Evolutionary conservation across 1,140 invertebrate genomes (phyloP).

Genomic region (Tenebrio molitor): DNA sequence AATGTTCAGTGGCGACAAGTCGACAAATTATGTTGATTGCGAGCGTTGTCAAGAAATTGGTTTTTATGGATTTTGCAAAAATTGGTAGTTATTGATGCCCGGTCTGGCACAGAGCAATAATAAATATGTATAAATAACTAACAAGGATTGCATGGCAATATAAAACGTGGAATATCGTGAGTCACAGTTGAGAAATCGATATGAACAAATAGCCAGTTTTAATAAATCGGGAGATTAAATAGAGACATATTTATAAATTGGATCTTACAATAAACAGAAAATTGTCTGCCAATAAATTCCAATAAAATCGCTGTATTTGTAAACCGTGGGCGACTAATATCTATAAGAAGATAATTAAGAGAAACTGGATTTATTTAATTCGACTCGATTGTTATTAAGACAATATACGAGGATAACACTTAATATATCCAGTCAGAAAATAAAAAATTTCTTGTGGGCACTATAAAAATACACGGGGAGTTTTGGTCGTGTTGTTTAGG

Average conservation of each 20-base stretch:
- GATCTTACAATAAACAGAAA: slow-evolving; percentile 11
- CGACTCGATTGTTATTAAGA: background rate
- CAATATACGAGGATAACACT: background rate
- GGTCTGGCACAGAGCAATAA: background rate
- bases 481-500: slow-evolving; percentile 49
- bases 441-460: slow-evolving; percentile 18
- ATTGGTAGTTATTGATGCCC: slow-evolving; percentile 9
- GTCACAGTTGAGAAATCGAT: slow-evolving; percentile 25
- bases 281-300: background rate
- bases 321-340: slow-evolving; percentile 7
- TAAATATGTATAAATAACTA: slow-evolving; percentile 26
- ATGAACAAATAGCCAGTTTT: slow-evolving; percentile 21
- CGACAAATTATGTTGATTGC: slow-evolving; percentile 13
- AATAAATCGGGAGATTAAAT: slow-evolving; percentile 13
- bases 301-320: too few species aligned
- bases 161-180: slow-evolving; percentile 30
- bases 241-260: slow-evolving; percentile 2
- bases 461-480: slow-evolving; percentile 20
- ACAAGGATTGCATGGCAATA: slow-evolving; percentile 5
- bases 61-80: slow-evolving; percentile 13
- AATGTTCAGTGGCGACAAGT: slow-evolving; percentile 9
- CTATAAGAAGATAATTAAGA: slow-evolving; percentile 18
- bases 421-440: slow-evolving; percentile 9
- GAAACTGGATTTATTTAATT: too few species aligned
- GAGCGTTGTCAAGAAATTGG: slow-evolving; percentile 7